Conservation (phyloP, 1,140 invertebrate genomes). For the Hyphantria cunea region DNA sequence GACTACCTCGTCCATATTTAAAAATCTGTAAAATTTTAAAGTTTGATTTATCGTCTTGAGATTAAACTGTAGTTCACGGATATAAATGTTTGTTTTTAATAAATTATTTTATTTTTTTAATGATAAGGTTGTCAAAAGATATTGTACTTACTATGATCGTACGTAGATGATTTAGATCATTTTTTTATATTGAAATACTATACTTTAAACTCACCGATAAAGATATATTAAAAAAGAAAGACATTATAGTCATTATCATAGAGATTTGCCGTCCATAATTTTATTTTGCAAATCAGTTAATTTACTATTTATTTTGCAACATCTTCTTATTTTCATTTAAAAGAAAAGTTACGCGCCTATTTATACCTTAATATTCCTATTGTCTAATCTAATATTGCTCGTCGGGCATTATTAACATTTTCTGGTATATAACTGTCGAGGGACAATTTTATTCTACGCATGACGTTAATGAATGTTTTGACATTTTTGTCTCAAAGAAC, state of each 20-base stretch:
- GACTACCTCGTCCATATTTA: conserved; percentile 21
- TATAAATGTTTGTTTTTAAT: background rate
- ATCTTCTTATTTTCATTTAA: conserved; percentile 45
- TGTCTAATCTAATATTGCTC: conserved; percentile 39
- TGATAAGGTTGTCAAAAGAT: background rate
- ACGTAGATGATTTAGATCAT: background rate
- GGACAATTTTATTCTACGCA: conserved; percentile 42
- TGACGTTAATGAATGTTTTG: conserved; percentile 59
- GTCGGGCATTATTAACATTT: conserved; percentile 67
- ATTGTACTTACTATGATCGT: background rate
- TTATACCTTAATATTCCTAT: conserved; percentile 46
- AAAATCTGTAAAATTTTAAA: conserved; percentile 6
- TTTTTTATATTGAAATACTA: background rate
- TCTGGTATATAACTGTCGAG: conserved; percentile 48
- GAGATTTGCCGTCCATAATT: conserved; percentile 61
- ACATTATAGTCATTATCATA: conserved; percentile 42
- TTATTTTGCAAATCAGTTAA: conserved; percentile 54
- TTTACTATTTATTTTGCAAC: conserved; percentile 44
- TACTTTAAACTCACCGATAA: conserved; percentile 15
- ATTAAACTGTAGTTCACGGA: background rate
- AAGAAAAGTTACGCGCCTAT: conserved; percentile 42
- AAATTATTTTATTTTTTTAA: conserved; percentile 1
- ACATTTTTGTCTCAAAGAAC: conserved; percentile 68
- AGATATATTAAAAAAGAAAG: conserved; percentile 13
- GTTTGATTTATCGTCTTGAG: conserved; percentile 2